Conservation (phyloP, 2,888 invertebrate species). For the Cinara cedri region DNA sequence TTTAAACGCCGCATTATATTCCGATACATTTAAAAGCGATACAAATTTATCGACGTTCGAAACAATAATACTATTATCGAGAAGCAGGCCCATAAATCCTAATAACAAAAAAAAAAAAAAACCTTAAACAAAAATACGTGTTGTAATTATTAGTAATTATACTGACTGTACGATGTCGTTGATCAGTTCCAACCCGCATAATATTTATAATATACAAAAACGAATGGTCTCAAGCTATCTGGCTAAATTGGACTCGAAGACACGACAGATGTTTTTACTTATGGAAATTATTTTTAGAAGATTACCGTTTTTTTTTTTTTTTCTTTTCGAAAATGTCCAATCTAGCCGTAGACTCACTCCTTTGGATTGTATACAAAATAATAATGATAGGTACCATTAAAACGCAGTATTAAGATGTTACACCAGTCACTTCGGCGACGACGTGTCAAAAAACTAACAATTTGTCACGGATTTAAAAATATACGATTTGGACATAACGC, state of each 20-base stretch:
- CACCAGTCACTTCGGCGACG: conserved; percentile 10
- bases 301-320: conserved; percentile 33
- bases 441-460: conserved; percentile 18
- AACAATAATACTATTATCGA: too few species aligned
- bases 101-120: too few species aligned
- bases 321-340: conserved; percentile 35
- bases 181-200: too few species aligned
- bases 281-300: not conserved
- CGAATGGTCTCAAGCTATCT: not conserved
- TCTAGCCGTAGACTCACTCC: not conserved
- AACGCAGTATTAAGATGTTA: not conserved
- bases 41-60: too few species aligned
- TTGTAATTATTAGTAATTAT: too few species aligned
- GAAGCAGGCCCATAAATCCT: too few species aligned
- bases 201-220: not conserved
- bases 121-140: too few species aligned
- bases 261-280: conserved; percentile 34
- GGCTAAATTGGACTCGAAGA: not conserved
- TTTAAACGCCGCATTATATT: too few species aligned
- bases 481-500: not conserved
- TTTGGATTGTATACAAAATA: conserved; percentile 38
- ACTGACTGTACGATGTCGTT: too few species aligned
- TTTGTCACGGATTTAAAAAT: conserved; percentile 31
- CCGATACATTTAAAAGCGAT: too few species aligned
- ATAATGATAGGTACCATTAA: conserved; percentile 1